phyloP scores from a whole-genome alignment of 2,888 invertebrate genomes.

The Crocallis elinguaria region DNA sequence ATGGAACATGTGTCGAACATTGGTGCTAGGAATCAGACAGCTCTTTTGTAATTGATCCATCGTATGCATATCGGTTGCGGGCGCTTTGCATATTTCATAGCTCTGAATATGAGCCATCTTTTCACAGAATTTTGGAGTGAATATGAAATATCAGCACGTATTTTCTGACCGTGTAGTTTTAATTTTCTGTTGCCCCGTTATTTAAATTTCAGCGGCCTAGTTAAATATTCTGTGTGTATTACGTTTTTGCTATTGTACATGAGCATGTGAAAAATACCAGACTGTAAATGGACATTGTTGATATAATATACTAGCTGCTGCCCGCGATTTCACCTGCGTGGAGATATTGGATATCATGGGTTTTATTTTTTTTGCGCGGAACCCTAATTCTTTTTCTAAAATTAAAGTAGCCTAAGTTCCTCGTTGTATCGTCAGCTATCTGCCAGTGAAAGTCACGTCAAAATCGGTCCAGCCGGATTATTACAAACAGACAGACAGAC shows the following conservation, averaged over 20 bases:
- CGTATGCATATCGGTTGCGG: conserved; percentile 61
- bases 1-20: conserved; percentile 31
- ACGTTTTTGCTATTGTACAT: neutral
- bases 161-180: conserved; percentile 8
- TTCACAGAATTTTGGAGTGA: conserved; percentile 22
- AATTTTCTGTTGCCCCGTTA: neutral
- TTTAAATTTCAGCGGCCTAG: conserved; percentile 4
- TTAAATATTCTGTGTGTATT: neutral
- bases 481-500: too few species aligned
- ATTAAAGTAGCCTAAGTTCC: too few species aligned
- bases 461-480: too few species aligned
- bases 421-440: too few species aligned
- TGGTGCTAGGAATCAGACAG: conserved; percentile 41
- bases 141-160: conserved; percentile 20
- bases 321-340: too few species aligned
- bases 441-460: too few species aligned
- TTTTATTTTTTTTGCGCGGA: too few species aligned
- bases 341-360: too few species aligned
- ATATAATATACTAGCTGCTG: too few species aligned
- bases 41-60: conserved; percentile 62
- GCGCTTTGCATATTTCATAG: conserved; percentile 65
- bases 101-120: conserved; percentile 29
- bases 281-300: too few species aligned
- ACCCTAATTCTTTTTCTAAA: too few species aligned
- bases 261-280: too few species aligned